phyloP scores from a whole-genome alignment of 2,113 vertebrate genomes.

The Caloenas nicobarica region DNA sequence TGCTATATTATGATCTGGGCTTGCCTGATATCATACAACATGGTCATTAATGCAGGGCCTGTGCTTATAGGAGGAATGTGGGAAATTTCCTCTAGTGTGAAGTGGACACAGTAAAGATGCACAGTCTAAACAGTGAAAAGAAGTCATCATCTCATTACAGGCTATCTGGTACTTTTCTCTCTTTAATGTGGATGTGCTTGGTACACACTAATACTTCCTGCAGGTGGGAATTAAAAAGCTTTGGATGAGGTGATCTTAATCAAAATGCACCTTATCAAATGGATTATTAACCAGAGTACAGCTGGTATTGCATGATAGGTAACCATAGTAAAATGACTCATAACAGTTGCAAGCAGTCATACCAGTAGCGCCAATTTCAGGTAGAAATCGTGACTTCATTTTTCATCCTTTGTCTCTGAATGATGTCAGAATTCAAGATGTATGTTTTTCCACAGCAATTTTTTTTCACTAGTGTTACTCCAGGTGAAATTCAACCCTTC shows the following conservation, averaged over 20 bases:
- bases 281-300: slow-evolving; percentile 51
- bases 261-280: slow-evolving; percentile 49
- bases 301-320: slow-evolving; percentile 55
- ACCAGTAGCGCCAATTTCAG: slow-evolving; percentile 45
- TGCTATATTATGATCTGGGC: slow-evolving; percentile 40
- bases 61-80: not conserved
- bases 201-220: not conserved
- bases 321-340: slow-evolving; percentile 44
- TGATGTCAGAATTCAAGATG: slow-evolving; percentile 20
- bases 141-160: slow-evolving; percentile 9
- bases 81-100: not conserved
- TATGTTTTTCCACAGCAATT: slow-evolving; percentile 27
- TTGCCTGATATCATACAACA: slow-evolving; percentile 48
- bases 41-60: not conserved
- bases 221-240: slow-evolving; percentile 35
- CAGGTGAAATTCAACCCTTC: slow-evolving; percentile 45
- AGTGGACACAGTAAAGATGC: not conserved
- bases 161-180: not conserved
- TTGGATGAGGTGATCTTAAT: not conserved
- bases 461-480: not conserved
- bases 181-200: not conserved
- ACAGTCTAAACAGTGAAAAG: slow-evolving; percentile 1
- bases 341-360: slow-evolving; percentile 39
- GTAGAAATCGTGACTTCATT: slow-evolving; percentile 57
- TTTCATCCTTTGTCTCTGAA: slow-evolving; percentile 61